These are phyloP conservation scores for Anagyrus pseudococci DNA, from an alignment of 2,888 invertebrate genomes.

Conservation along the genomic window DNA sequence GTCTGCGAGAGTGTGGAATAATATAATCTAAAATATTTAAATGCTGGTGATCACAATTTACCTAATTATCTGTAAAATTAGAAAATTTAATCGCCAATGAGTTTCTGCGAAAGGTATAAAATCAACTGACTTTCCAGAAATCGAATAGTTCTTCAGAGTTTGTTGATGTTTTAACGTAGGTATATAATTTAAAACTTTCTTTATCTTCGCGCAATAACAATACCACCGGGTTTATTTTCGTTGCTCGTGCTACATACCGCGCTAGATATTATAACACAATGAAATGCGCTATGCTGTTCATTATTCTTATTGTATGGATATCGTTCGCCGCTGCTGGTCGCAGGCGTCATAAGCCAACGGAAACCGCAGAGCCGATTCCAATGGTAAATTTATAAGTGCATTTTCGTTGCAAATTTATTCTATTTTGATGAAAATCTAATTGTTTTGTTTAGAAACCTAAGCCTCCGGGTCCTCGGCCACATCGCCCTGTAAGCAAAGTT, in stretches of 20 bases:
- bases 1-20: too few relatives aligned
- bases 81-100: too few relatives aligned
- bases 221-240: too few relatives aligned
- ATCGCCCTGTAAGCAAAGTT: constrained; percentile 39
- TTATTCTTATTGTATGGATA: constrained; percentile 11
- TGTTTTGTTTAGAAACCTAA: constrained; percentile 12
- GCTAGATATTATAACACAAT: constrained; percentile 3
- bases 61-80: too few relatives aligned
- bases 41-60: too few relatives aligned
- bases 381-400: constrained; percentile 7
- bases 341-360: constrained; percentile 10
- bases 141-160: too few relatives aligned
- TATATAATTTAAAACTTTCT: neutral
- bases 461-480: constrained; percentile 34
- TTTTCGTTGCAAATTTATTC: neutral
- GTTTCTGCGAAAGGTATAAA: too few relatives aligned
- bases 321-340: neutral
- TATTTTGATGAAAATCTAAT: constrained; percentile 4
- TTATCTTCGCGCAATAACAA: too few relatives aligned
- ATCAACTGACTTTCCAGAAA: too few relatives aligned
- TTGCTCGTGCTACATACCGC: too few relatives aligned
- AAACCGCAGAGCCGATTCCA: neutral
- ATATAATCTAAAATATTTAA: too few relatives aligned
- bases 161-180: too few relatives aligned
- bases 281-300: constrained; percentile 9